Base-by-base conservation (phyloP, 2,888 invertebrate genomes). In the Herminia tarsipennalis region DNA sequence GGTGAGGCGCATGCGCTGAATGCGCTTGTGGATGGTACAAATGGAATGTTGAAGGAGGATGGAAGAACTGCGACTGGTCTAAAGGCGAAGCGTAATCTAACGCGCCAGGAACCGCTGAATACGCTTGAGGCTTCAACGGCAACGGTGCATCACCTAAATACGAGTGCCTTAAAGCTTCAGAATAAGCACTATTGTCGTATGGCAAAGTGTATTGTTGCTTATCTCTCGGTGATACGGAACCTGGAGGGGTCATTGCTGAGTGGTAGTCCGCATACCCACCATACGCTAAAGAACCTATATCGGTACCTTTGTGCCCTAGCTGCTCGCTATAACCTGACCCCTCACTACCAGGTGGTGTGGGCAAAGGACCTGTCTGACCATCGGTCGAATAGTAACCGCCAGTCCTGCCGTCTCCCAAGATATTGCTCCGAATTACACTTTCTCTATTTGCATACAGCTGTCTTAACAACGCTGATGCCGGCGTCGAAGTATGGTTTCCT, bases 191-290 rank as follows among this genome's bases (percentile, higher is more conserved):
- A 50, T 91, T 91, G 41, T 90, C 81, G 85, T 93, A 83, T 54
- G 93, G 73, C 83, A 92, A 66, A 2, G 90, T 83, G 42, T 91
- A 91, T 66, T 94, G 95, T 67, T 94, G 96, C 78, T 93, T 97
- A 75, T 98, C 98, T 51, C 98, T 93, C 0, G 98, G 98, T 3
- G 98, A 98, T 1, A 98, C 98, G 2, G 98, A 98, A n/a, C 98
- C 97, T 37, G 98, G 98, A 38, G 98, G 98, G 2, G 98, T 98
- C 97, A 98, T 98, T 33, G 97, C 97, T 25, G 97, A 96, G 81
- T 98, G 98, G 73, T 97, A 97, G 73, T 97, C 97, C 56, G 95
- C 95, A 59, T 93, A 93, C 25, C 94, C 93, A 17, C 89, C 88
- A 47, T 91, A 91, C 30, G 90, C 86, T 64, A 90, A 75, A 84